These are phyloP conservation scores for Corvus cornix DNA, from an alignment of 2,113 vertebrate genomes.

Conservation along the genomic window DNA sequence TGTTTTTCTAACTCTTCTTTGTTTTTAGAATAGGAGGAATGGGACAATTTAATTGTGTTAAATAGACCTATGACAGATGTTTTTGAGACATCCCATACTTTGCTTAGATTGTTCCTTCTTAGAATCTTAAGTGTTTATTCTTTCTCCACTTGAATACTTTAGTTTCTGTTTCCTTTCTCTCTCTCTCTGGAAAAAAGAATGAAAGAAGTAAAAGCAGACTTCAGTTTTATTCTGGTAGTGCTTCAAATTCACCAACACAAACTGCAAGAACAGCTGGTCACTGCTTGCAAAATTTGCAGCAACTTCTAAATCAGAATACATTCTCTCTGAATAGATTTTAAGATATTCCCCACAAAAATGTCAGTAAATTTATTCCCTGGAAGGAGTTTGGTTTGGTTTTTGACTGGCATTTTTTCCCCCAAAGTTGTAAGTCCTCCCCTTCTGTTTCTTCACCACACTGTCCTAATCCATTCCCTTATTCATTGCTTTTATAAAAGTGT, in stretches of 20 bases:
- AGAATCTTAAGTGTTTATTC: background rate
- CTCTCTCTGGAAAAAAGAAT: background rate
- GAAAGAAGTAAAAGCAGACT: background rate
- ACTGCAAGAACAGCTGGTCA: background rate
- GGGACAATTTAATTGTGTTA: background rate
- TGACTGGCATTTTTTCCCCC: rapidly evolving
- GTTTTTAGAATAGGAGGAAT: background rate
- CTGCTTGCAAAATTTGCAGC: background rate
- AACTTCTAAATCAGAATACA: background rate
- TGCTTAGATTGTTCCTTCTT: background rate
- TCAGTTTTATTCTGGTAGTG: background rate
- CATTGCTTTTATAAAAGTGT: background rate
- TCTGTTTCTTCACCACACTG: background rate
- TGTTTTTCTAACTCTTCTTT: background rate
- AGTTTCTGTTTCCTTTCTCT: background rate
- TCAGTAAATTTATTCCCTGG: background rate
- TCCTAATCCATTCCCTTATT: background rate
- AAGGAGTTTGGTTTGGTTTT: background rate
- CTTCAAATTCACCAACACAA: background rate
- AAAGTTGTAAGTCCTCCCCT: background rate
- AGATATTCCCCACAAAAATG: background rate
- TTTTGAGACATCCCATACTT: background rate
- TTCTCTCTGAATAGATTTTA: background rate
- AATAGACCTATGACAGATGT: background rate
- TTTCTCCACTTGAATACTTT: background rate